Evolutionary conservation across 1,140 invertebrate species (phyloP).

Genomic region (Trichoplusia ni): DNA sequence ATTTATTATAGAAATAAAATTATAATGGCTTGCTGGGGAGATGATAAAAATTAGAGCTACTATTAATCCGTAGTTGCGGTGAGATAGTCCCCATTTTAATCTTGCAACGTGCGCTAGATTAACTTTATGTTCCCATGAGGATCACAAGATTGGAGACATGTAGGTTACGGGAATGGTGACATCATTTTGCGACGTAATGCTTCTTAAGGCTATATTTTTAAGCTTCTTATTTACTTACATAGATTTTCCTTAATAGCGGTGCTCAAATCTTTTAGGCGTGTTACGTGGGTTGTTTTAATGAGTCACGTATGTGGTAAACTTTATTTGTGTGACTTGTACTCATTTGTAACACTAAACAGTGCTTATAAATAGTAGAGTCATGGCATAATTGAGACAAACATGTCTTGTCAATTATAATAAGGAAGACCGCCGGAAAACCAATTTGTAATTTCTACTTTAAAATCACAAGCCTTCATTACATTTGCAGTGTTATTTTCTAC

Average conservation of each 20-base stretch:
- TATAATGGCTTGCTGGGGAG: background rate
- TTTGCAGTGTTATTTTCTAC: background rate
- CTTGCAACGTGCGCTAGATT: background rate
- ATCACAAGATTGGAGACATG: conserved; percentile 8
- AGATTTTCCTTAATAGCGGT: too few species aligned
- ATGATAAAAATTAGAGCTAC: background rate
- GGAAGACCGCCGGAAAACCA: too few species aligned
- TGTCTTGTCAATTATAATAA: too few species aligned
- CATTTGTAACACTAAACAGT: too few species aligned
- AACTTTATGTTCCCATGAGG: conserved; percentile 7
- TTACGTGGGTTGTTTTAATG: too few species aligned
- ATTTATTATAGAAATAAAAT: conserved; percentile 8
- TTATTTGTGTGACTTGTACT: too few species aligned
- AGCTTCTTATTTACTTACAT: background rate
- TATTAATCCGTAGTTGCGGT: background rate
- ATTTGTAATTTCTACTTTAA: too few species aligned
- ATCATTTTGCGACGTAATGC: conserved; percentile 8
- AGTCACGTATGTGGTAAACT: too few species aligned
- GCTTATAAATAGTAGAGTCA: too few species aligned
- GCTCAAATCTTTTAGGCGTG: too few species aligned
- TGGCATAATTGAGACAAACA: too few species aligned
- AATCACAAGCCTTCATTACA: conserved; percentile 12
- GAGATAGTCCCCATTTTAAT: conserved; percentile 15
- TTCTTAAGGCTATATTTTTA: too few species aligned
- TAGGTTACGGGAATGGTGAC: background rate